Evolutionary conservation across 2,888 invertebrate genomes (phyloP).

Genomic region (Julus scanicus): DNA sequence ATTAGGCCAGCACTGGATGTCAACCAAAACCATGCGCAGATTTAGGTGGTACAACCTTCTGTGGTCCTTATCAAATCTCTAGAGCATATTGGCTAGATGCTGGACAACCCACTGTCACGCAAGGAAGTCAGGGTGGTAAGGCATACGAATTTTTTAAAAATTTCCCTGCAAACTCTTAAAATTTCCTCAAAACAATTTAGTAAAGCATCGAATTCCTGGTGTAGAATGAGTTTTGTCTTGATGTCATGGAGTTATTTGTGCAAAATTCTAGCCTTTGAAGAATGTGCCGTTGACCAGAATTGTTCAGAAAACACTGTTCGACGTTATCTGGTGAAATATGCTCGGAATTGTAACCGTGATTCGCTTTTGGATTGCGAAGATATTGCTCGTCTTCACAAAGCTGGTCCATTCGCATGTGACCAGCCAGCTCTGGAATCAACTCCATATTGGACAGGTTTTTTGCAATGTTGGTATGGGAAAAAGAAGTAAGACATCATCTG

Average conservation of each 20-base stretch:
- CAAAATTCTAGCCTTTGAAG: slow-evolving; percentile 51
- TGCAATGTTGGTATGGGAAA: slow-evolving; percentile 49
- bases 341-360: slow-evolving; percentile 53
- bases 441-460: slow-evolving; percentile 52
- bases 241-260: slow-evolving; percentile 4
- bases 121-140: slow-evolving; percentile 44
- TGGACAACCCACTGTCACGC: slow-evolving; percentile 49
- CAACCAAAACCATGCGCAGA: slow-evolving; percentile 47
- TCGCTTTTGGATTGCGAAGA: slow-evolving; percentile 54
- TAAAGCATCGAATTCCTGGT: not conserved
- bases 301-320: slow-evolving; percentile 55
- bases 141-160: not conserved
- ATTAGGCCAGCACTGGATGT: slow-evolving; percentile 55
- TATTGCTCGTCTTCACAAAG: slow-evolving; percentile 53
- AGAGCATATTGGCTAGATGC: slow-evolving; percentile 54
- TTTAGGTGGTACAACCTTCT: slow-evolving; percentile 44
- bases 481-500: not conserved
- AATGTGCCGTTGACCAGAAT: slow-evolving; percentile 46
- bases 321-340: slow-evolving; percentile 53
- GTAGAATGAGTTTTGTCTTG: not conserved
- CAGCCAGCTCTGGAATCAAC: slow-evolving; percentile 42
- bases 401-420: slow-evolving; percentile 53
- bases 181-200: not conserved
- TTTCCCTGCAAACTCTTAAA: not conserved
- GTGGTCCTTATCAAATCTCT: slow-evolving; percentile 54